phyloP scores from a whole-genome alignment of 2,113 vertebrate genomes.

The Pterocles burchelli region DNA sequence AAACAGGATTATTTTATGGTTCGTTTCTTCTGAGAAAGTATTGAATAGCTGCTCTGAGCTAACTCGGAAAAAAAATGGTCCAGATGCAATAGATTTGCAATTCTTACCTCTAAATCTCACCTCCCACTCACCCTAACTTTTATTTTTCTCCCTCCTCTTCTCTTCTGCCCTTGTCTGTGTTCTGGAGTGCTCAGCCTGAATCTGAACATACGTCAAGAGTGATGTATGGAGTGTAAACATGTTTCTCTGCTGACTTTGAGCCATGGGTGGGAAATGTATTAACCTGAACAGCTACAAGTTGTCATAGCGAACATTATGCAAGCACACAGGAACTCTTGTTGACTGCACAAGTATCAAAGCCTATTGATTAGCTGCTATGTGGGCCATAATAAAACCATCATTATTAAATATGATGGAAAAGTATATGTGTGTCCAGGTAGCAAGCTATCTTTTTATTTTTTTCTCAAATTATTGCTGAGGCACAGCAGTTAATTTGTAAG shows the following conservation, averaged over 20 bases:
- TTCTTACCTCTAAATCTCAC: background rate
- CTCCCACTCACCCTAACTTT: background rate
- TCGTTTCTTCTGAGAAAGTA: background rate
- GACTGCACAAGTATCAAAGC: slow-evolving; percentile 61
- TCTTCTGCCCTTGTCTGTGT: background rate
- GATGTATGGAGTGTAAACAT: slow-evolving; percentile 60
- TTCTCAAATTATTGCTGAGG: slow-evolving; percentile 39
- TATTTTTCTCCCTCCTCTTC: background rate
- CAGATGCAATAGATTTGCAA: background rate
- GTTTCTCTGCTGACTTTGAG: slow-evolving; percentile 56
- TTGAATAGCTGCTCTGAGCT: background rate
- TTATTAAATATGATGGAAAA: slow-evolving; percentile 65
- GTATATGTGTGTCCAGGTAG: background rate
- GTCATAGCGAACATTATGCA: slow-evolving; percentile 51
- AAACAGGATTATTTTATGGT: background rate
- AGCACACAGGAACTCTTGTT: slow-evolving; percentile 31
- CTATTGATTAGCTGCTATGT: slow-evolving; percentile 74
- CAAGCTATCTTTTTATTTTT: slow-evolving; percentile 1
- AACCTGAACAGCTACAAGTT: slow-evolving; percentile 50
- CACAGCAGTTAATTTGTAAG: slow-evolving; percentile 26
- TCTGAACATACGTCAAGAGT: slow-evolving; percentile 65
- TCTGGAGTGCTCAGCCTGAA: slow-evolving; percentile 5
- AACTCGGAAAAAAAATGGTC: background rate
- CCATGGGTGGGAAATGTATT: slow-evolving; percentile 56
- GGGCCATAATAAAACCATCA: slow-evolving; percentile 67